Conservation (phyloP, 2,113 vertebrate species). For the Camelus dromedarius region DNA sequence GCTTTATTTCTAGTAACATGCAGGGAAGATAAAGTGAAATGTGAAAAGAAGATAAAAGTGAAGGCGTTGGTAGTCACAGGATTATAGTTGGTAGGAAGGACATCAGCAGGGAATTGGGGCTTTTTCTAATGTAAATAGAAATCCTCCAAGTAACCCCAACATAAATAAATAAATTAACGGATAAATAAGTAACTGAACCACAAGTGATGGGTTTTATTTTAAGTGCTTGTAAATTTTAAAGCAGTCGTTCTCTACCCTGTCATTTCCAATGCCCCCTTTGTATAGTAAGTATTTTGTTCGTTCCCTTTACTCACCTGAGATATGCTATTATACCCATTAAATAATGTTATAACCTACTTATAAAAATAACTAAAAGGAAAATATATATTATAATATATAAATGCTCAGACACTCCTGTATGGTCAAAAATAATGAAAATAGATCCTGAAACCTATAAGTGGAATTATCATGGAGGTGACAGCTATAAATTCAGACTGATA, state of each 20-base stretch:
- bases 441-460: background rate
- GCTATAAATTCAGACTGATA: background rate
- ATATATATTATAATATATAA: background rate
- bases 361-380: background rate
- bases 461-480: background rate
- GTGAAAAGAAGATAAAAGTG: constrained; percentile 20
- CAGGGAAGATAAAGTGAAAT: constrained; percentile 2
- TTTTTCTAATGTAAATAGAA: constrained; percentile 43
- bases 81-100: constrained; percentile 20
- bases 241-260: background rate
- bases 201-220: constrained; percentile 40
- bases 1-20: constrained; percentile 48
- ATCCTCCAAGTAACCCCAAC: background rate
- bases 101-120: background rate
- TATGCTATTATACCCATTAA: background rate
- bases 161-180: background rate
- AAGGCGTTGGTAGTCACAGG: background rate
- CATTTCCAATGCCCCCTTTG: background rate
- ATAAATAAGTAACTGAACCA: background rate
- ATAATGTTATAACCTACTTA: background rate
- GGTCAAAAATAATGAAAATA: background rate
- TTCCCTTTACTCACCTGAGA: background rate
- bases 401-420: background rate
- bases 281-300: background rate
- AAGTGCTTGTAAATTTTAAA: background rate